Evolutionary conservation across 2,113 vertebrate species (phyloP), one percentile per base, ranked within the genome.

Genomic region (Platichthys stellatus): DNA sequence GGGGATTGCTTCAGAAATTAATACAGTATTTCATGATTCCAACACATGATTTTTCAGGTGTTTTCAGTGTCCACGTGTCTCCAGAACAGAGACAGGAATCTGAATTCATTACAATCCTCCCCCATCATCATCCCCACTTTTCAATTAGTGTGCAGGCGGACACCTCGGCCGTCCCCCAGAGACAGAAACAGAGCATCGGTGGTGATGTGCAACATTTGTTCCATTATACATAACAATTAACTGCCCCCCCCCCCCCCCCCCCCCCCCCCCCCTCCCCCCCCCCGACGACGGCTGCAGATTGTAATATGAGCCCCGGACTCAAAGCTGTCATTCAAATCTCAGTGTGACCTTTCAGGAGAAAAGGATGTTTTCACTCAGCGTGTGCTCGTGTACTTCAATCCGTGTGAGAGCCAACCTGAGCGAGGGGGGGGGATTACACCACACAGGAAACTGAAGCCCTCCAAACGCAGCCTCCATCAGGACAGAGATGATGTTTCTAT

Each of bases 141-240:
- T 43, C 40, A 43, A 43, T 43, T 43, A 43, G 11, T 11, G 11
- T 43, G 40, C 12, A 3, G 11, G 11, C 12, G 40, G 40, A 43
- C 40, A 43, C 40, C 40, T 43, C 40, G 2, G 40, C 12, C 40
- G 11, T 43, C 40, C 40, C 3, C 40, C 95, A 94, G 93, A 93
- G 95, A 96, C 31, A 7, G 5, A 31, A 31, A 31, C 31, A 31
- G 31, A 31, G 31, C 31, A 31, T 31, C 31, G 31, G 31, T 31
- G 31, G 31, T 31, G 31, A 31, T 31, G 31, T 31, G 5, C 31
- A 6, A 7, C 93, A 96, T 96, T 97, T 96, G 96, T 96, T 95
- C 94, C 93, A 95, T 97, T 95, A 96, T 97, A 96, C 95, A 96
- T 96, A 95, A 95, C 95, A 95, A 95, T 96, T 96, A 97, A 97